Evolutionary conservation across 2,797 vertebrate genomes (phyloP).

Genomic region (Babyrousa celebensis): DNA sequence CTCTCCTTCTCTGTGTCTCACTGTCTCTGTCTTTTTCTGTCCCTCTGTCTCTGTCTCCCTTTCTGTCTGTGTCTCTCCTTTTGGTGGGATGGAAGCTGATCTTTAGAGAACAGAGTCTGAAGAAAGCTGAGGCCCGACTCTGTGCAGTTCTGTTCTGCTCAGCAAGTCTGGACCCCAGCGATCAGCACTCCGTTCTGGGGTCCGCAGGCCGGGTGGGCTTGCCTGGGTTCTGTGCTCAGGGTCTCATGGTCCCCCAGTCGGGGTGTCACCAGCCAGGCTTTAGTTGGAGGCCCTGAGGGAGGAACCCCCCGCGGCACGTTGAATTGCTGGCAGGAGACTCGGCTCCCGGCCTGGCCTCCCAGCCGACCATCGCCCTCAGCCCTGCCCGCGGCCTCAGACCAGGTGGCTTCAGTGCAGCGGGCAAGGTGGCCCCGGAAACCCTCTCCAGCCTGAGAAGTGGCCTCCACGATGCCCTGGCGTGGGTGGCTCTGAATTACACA

Average conservation of each 20-base stretch:
- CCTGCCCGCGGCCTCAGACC: no score
- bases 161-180: fast-evolving
- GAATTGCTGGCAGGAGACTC: background rate
- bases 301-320: background rate
- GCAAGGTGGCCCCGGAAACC: no score
- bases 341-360: background rate
- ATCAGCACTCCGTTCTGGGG: fast-evolving
- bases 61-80: background rate
- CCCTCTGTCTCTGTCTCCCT: background rate
- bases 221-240: fast-evolving
- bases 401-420: no score
- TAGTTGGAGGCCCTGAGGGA: background rate
- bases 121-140: fast-evolving
- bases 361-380: background rate
- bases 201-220: fast-evolving
- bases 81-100: background rate
- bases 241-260: fast-evolving
- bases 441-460: no score
- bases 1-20: background rate
- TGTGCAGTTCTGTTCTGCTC: fast-evolving
- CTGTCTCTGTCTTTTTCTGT: background rate
- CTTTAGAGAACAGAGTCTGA: background rate
- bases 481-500: no score
- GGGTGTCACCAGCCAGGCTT: background rate
- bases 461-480: no score